A percentile compares a stretch with the other conserved stretches of the same genome.
Conservation (phyloP, 2,797 vertebrate genomes). For the Uromys caudimaculatus region DNA sequence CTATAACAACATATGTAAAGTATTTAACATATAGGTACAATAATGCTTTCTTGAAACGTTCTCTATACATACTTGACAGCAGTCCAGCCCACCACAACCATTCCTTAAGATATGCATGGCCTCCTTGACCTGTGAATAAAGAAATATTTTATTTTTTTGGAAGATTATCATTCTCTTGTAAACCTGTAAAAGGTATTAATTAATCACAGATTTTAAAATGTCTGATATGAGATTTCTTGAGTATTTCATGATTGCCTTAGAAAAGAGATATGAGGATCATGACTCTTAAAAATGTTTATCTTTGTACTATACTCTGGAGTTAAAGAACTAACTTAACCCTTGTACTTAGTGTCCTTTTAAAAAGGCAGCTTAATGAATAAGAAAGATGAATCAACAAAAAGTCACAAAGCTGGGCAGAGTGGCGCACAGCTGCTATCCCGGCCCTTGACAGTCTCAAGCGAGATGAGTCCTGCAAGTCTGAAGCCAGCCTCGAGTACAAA, state of each 20-base stretch:
- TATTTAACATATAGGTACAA: background rate
- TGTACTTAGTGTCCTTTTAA: background rate
- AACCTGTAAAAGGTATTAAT: background rate
- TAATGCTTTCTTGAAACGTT: constrained; percentile 13
- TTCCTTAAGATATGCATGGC: constrained; percentile 98
- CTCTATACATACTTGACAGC: constrained; percentile 94
- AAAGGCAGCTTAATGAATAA: background rate
- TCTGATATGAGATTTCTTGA: constrained; percentile 11
- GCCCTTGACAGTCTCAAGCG: background rate
- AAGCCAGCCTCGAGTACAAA: background rate
- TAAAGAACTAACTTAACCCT: constrained; percentile 28
- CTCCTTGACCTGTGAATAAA: constrained; percentile 93
- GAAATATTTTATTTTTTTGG: constrained; percentile 47
- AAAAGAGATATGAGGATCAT: background rate
- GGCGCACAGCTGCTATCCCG: background rate
- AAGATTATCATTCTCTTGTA: background rate
- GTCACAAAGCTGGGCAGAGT: background rate
- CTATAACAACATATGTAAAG: background rate
- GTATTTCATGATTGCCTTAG: constrained; percentile 4
- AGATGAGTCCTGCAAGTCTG: background rate
- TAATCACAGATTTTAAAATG: constrained; percentile 28
- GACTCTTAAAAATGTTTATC: background rate
- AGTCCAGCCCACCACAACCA: constrained; percentile 99
- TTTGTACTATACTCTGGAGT: background rate
- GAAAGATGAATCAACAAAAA: background rate